phyloP scores from a whole-genome alignment of 2,888 invertebrate genomes.

The Ophonus ardosiacus region DNA sequence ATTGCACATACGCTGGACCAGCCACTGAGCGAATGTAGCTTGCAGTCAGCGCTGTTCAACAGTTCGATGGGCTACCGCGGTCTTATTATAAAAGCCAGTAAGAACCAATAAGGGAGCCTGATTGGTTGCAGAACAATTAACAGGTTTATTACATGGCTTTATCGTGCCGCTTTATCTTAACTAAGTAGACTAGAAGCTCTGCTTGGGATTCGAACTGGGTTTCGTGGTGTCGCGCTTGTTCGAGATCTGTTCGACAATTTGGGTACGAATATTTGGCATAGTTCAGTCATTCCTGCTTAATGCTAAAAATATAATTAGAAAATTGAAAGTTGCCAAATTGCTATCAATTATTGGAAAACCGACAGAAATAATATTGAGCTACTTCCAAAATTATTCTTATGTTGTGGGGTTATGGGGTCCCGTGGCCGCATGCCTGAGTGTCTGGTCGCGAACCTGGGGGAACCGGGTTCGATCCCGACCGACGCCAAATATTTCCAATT shows the following conservation, averaged over 20 bases:
- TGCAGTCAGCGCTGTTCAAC: conserved; percentile 42
- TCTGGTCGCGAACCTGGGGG: too few species aligned
- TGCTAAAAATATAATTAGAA: too few species aligned
- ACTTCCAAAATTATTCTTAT: too few species aligned
- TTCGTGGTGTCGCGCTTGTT: conserved; percentile 7
- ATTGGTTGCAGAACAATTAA: conserved; percentile 74
- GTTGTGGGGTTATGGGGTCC: too few species aligned
- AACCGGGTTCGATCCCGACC: too few species aligned
- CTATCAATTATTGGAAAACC: too few species aligned
- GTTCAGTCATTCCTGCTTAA: not conserved
- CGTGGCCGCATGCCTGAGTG: too few species aligned
- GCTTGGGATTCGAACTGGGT: conserved; percentile 1
- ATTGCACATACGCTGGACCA: conserved; percentile 71
- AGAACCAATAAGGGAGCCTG: conserved; percentile 72
- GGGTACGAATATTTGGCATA: not conserved
- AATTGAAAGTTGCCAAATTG: too few species aligned
- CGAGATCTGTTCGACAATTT: conserved; percentile 49
- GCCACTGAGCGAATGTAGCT: conserved; percentile 32
- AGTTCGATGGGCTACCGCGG: conserved; percentile 63
- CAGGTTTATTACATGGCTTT: conserved; percentile 75
- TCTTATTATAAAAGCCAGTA: conserved; percentile 72
- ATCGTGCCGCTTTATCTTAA: conserved; percentile 74
- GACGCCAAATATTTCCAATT: too few species aligned
- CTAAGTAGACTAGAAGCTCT: conserved; percentile 45
- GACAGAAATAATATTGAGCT: too few species aligned